Base-by-base conservation (phyloP, 2,113 vertebrate genomes). In the Lichenostomus cassidix region DNA sequence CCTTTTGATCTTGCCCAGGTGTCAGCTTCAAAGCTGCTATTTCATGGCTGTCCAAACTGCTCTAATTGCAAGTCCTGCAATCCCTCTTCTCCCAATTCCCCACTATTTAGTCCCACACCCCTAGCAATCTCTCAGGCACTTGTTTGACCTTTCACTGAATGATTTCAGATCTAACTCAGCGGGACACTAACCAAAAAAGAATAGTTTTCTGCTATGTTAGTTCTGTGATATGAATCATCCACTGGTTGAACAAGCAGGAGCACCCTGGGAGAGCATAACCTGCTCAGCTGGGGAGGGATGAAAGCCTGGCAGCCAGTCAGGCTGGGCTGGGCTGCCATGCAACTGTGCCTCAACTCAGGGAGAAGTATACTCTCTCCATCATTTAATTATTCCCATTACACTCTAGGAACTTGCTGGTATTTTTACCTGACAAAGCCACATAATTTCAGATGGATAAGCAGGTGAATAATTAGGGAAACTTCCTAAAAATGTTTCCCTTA, bases 21-120 rank as follows among this genome's bases (percentile, higher is more conserved):
- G 67, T 94, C 89, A 77, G 63, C 71, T 87, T 95, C 91, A 95
- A 95, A 91, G 70, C 58, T 74, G 59, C 68, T 88, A 58, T 83
- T 94, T 87, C 88, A 24, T 17, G 42, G 71, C 88, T 87, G 69
- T 79, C 79, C 91, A 73, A 90, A 46, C 49, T 29, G 50, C 83
- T 86, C 68, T 94, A 73, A 96, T 92, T 92, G 88, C 85, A 82
- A 89, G 82, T 35, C 37, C 79, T 73, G 71, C 82, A 73, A 88
- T 88, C 67, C 67, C 71, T 80, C 83, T 86, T 85, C 59, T 93
- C 90, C 92, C 79, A 69, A 1, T 93, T 90, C 81, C 91, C 89
- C 27, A 15, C 80, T 83, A 46, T 89, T 83, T 87, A 76, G 85
- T 90, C 85, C 94, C 75, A 53, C n/a, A 83, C 63, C 59, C 55